Evolutionary conservation across 2,888 invertebrate genomes (phyloP).

Genomic region (Elegia similella): DNA sequence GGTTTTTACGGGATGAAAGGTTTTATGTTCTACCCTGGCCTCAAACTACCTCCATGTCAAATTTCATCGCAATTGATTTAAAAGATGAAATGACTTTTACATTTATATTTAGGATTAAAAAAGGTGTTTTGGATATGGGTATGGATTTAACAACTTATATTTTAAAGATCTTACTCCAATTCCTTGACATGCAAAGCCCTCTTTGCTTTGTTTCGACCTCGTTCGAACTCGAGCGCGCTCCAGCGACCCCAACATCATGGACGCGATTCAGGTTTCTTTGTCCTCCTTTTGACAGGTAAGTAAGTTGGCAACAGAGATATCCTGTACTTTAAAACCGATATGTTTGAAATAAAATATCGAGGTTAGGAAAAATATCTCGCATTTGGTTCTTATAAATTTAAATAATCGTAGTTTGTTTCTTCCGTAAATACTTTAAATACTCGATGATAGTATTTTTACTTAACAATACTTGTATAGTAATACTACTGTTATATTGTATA

Average conservation of each 20-base stretch:
- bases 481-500: too few species aligned
- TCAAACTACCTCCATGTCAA: too few species aligned
- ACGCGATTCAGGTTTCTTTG: conserved; percentile 41
- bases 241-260: conserved; percentile 42
- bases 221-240: conserved; percentile 41
- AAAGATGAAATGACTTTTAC: too few species aligned
- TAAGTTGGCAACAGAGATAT: conserved; percentile 44
- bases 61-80: too few species aligned
- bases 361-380: neutral
- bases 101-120: too few species aligned
- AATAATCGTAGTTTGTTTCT: too few species aligned
- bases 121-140: too few species aligned
- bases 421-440: too few species aligned
- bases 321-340: conserved; percentile 39
- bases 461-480: too few species aligned
- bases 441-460: too few species aligned
- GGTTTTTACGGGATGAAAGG: too few species aligned
- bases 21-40: too few species aligned
- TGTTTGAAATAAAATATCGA: conserved; percentile 33
- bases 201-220: conserved; percentile 9
- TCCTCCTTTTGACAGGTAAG: conserved; percentile 47
- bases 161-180: neutral
- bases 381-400: neutral
- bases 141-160: neutral
- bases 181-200: conserved; percentile 2